Evolutionary conservation across 2,888 invertebrate species (phyloP).

Genomic region (Mamestra brassicae): DNA sequence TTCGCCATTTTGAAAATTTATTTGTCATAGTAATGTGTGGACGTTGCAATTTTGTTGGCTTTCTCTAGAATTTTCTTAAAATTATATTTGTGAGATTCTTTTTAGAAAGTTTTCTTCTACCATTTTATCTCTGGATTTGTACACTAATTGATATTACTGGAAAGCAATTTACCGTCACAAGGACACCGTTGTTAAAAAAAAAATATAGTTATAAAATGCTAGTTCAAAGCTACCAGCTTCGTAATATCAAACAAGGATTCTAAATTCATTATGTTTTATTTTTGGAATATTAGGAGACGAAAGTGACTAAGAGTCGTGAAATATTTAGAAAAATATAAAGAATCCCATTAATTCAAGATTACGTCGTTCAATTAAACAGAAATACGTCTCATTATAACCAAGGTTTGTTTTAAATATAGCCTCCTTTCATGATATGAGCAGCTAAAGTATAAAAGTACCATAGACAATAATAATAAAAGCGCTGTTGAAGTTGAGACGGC

Average conservation of each 20-base stretch:
- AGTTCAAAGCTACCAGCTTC: conserved; percentile 17
- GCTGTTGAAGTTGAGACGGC: conserved; percentile 31
- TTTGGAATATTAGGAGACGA: conserved; percentile 41
- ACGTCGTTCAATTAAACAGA: conserved; percentile 38
- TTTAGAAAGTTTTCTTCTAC: background rate
- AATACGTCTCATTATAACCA: conserved; percentile 27
- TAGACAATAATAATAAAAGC: conserved; percentile 45
- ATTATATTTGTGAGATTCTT: background rate
- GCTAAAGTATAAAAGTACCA: background rate
- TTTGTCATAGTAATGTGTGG: conserved; percentile 54
- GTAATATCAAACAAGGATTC: conserved; percentile 34
- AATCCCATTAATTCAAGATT: conserved; percentile 54
- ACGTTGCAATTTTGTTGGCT: conserved; percentile 36
- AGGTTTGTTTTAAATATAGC: conserved; percentile 21
- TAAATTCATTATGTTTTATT: conserved; percentile 47
- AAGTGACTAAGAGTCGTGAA: conserved; percentile 59
- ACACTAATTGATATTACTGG: conserved; percentile 13
- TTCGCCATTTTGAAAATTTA: conserved; percentile 60
- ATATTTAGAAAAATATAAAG: conserved; percentile 53
- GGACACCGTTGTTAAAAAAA: conserved; percentile 20
- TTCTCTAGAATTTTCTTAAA: conserved; percentile 3
- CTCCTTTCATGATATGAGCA: conserved; percentile 12
- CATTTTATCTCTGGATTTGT: background rate
- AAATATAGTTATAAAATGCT: conserved; percentile 23
- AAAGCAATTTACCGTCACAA: conserved; percentile 7